These are phyloP conservation scores for Mesochorus sp. DNA, from an alignment of 2,888 invertebrate genomes.

Conservation along the genomic window DNA sequence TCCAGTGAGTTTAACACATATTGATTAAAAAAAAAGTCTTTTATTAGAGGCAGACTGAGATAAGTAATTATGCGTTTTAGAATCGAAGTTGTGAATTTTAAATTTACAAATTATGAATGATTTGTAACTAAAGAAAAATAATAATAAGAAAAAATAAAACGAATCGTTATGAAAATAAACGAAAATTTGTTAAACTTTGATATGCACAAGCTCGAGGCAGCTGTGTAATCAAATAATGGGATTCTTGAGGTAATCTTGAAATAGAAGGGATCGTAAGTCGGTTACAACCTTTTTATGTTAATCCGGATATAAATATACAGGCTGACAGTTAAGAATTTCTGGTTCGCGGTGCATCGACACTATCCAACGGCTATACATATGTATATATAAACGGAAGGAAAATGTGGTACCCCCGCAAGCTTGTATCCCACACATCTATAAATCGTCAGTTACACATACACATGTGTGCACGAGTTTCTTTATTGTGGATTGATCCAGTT, in stretches of 20 bases:
- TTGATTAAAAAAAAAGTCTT: no score
- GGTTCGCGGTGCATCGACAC: neutral
- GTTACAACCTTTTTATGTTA: neutral
- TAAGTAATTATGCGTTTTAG: no score
- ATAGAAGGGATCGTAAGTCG: neutral
- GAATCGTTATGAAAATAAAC: neutral
- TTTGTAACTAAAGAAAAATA: no score
- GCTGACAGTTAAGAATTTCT: neutral
- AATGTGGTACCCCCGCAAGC: neutral
- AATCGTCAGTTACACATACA: neutral
- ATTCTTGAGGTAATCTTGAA: neutral
- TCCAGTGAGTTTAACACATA: conserved; percentile 36
- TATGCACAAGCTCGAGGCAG: neutral
- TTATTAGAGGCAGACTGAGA: no score
- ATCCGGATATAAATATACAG: neutral
- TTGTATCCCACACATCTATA: neutral
- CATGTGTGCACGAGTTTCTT: neutral
- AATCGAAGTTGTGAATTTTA: no score
- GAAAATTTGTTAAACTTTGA: neutral
- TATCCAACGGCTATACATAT: neutral
- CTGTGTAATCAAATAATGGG: neutral
- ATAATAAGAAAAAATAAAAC: no score
- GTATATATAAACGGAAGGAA: neutral
- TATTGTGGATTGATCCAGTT: conserved; percentile 40
- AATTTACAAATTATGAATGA: no score